These are phyloP conservation scores for Aulostomus chinensis DNA, from an alignment of 2,797 vertebrate species.

Conservation along the genomic window DNA sequence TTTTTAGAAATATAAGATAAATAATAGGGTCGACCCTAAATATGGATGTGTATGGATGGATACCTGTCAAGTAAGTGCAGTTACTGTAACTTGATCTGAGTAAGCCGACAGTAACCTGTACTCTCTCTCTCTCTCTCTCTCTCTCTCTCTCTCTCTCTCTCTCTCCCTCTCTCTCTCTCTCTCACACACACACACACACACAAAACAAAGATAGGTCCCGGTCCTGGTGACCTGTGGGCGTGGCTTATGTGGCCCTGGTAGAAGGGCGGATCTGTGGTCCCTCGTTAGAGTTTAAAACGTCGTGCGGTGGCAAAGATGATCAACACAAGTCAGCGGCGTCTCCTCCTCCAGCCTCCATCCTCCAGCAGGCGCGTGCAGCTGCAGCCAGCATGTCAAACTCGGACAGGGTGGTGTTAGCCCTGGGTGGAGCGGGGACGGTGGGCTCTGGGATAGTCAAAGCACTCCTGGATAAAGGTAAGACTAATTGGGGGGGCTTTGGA, in stretches of 20 bases:
- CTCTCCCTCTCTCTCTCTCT: too few species aligned
- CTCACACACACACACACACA: not conserved
- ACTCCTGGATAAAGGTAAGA: slow-evolving; percentile 84
- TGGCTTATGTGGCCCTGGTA: slow-evolving; percentile 43
- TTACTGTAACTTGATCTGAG: too few species aligned
- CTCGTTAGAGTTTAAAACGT: slow-evolving; percentile 61
- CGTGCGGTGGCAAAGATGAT: slow-evolving; percentile 15
- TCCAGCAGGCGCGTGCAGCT: slow-evolving; percentile 12
- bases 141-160: not conserved
- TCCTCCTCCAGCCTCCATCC: slow-evolving; percentile 4
- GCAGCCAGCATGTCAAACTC: slow-evolving; percentile 69
- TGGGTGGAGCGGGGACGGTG: slow-evolving; percentile 83
- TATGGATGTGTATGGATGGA: too few species aligned
- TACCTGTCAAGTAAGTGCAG: too few species aligned
- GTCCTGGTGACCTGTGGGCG: slow-evolving; percentile 46
- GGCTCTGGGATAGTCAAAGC: slow-evolving; percentile 82
- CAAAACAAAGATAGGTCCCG: not conserved
- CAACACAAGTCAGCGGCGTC: slow-evolving; percentile 19
- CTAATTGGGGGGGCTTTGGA: not conserved
- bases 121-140: too few species aligned
- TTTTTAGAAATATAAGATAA: too few species aligned
- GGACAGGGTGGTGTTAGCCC: slow-evolving; percentile 78
- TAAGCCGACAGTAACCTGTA: too few species aligned
- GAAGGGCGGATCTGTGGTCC: slow-evolving; percentile 56
- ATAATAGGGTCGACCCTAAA: too few species aligned